Evolutionary conservation across 64 coral and sea anemone genomes (phyloP), one percentile per base, ranked within the genome.

Genomic region (Pachyseris speciosa): DNA sequence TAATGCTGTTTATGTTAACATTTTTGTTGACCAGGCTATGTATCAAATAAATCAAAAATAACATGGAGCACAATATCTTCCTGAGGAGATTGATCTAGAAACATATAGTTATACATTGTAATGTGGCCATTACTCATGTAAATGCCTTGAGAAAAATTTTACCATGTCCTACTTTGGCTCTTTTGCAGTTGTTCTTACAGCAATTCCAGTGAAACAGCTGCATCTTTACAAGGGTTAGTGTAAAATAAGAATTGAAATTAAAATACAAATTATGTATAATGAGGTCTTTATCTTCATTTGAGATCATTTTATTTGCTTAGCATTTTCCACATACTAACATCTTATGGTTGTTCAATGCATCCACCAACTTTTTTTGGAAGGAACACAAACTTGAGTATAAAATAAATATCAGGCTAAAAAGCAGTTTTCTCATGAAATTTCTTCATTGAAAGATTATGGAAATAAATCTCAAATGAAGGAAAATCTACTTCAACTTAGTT

Each of bases 181-280:
- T 67, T 67, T 67, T 67, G 64, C 64, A 67, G 64, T 67, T 67
- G 64, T 67, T 67, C 64, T 67, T 67, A 61, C 57, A 61, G 57
- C 57, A 61, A 61, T 61, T 61, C 57, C 57, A 61, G 57, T 61
- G 57, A 61, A 61, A 61, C 57, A 61, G 58, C 22, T 61, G 22
- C 58, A 61, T 61, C 58, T 61, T 61, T 61, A 61, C 58, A 20
- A 61, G 58, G 58, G 58, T 61, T 61, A 25, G 58, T 61, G 58
- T 61, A 61, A 61, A 61, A 61, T 61, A 61, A 61, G 27, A 29
- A 61, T 61, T 61, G 58, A 61, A 61, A 61, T 61, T 61, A 61
- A 61, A 61, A 60, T 61, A 27, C 58, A 61, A 61, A 61, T n/a
- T n/a, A n/a, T 61, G 58, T 61, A 61, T 68, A 68, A 33, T 68